Base-by-base conservation (phyloP, 2,888 invertebrate species). In the Megamerina dolium region DNA sequence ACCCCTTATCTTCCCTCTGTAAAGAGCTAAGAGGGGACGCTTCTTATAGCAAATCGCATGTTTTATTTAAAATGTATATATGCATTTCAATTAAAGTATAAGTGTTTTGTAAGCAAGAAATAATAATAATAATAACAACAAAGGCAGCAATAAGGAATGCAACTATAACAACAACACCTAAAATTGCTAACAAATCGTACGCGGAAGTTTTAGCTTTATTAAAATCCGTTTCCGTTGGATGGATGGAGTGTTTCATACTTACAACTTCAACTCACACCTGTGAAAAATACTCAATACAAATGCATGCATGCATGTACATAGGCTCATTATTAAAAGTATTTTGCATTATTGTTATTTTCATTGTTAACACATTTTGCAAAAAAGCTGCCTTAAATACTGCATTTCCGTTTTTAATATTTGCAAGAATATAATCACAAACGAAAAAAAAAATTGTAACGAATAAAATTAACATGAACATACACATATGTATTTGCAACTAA, bases 191-290 rank as follows among this genome's bases (percentile, higher is more conserved):
- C n/a, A n/a, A n/a, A n/a, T n/a, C n/a, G n/a, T n/a, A n/a, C n/a
- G n/a, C n/a, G 43, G 43, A 43, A 38, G 43, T 43, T 43, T 43
- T 43, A 43, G 29, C 27, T 32, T 36, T 43, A 38, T 43, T 38
- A 43, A 43, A 43, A 43, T 43, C 36, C 43, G 38, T 38, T 38
- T 43, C 43, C 43, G 43, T 20, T 34, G n/a, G n/a, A n/a, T n/a
- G n/a, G n/a, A n/a, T n/a, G n/a, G n/a, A n/a, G n/a, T 34, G 29
- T 33, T 10, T 10, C 6, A 23, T 23, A 23, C 10, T 23, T 26
- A 34, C 43, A 43, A 43, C 32, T 43, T 37, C 38, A 20, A 41
- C 6, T n/a, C 8, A 4, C 19, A 12, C 13, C 26, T 17, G 4
- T 17, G 9, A 18, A 12, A 39, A 26, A 21, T 21, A 21, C 3